phyloP scores from a whole-genome alignment of 1,140 invertebrate species.

The Caenorhabditis brenneri region DNA sequence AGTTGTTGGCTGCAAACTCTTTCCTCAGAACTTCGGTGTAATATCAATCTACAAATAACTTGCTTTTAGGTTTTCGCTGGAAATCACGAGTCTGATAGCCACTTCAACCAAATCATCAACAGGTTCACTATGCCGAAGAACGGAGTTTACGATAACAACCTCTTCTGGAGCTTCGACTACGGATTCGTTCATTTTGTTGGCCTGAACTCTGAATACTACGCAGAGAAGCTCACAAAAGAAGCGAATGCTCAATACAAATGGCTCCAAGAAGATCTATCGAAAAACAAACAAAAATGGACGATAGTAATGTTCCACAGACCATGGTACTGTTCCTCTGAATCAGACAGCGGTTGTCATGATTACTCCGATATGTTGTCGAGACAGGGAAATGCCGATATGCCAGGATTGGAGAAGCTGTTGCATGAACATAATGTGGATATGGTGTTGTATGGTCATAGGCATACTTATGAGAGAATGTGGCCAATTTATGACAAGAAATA shows the following conservation, averaged over 20 bases:
- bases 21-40: too few species aligned
- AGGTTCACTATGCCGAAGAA: constrained; percentile 62
- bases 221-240: constrained; percentile 83
- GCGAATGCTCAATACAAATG: constrained; percentile 88
- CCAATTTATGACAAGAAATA: constrained; percentile 86
- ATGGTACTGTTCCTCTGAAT: constrained; percentile 92
- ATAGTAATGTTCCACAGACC: constrained; percentile 91
- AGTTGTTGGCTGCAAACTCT: too few species aligned
- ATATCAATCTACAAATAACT: too few species aligned
- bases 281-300: constrained; percentile 81
- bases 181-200: constrained; percentile 89
- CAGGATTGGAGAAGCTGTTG: constrained; percentile 83
- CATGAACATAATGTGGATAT: constrained; percentile 88
- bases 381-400: constrained; percentile 40
- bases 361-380: constrained; percentile 38
- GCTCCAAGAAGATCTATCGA: constrained; percentile 81
- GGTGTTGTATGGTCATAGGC: constrained; percentile 93
- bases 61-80: constrained; percentile 75
- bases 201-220: constrained; percentile 93
- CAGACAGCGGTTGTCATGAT: constrained; percentile 73
- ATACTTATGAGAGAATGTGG: constrained; percentile 91
- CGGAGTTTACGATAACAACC: constrained; percentile 38
- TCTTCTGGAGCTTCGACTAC: constrained; percentile 71
- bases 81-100: constrained; percentile 81
- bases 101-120: constrained; percentile 62